A percentile compares a stretch with the other conserved stretches of the same genome.
Conservation (phyloP, 2,888 invertebrate genomes). For the Brachyptera risi region DNA sequence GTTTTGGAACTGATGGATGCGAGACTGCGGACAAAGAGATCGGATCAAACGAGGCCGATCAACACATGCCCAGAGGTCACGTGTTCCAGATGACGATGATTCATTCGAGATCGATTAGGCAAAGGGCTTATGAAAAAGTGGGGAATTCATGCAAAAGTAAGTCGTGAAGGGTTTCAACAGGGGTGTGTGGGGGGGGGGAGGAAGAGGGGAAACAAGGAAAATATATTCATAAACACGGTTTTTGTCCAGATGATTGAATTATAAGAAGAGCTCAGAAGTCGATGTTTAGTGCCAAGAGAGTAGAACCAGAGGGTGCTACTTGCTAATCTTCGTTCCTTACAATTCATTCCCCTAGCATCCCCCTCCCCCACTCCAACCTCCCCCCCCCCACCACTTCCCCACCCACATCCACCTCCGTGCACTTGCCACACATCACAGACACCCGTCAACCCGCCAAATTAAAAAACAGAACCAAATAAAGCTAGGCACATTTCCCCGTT, state of each 20-base stretch:
- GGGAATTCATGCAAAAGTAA: not conserved
- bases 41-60: not conserved
- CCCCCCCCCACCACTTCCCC: not conserved
- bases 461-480: conserved; percentile 1
- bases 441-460: conserved; percentile 9
- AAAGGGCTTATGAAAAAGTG: not conserved
- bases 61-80: not conserved
- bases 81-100: not conserved
- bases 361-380: not conserved
- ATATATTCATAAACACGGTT: not conserved
- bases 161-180: too few species aligned
- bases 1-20: conserved; percentile 66
- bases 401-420: not conserved
- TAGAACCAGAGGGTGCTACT: conserved; percentile 17
- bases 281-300: conserved; percentile 4
- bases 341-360: conserved; percentile 2
- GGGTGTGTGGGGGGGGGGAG: not conserved
- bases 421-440: not conserved
- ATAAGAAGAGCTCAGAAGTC: conserved; percentile 2
- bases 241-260: not conserved
- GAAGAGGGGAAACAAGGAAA: not conserved
- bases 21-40: conserved; percentile 52
- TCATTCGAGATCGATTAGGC: not conserved
- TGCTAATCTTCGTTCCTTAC: conserved; percentile 21
- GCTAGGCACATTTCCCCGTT: not conserved